Evolutionary conservation across 2,888 invertebrate genomes (phyloP).

Genomic region (Lutraria lutraria): DNA sequence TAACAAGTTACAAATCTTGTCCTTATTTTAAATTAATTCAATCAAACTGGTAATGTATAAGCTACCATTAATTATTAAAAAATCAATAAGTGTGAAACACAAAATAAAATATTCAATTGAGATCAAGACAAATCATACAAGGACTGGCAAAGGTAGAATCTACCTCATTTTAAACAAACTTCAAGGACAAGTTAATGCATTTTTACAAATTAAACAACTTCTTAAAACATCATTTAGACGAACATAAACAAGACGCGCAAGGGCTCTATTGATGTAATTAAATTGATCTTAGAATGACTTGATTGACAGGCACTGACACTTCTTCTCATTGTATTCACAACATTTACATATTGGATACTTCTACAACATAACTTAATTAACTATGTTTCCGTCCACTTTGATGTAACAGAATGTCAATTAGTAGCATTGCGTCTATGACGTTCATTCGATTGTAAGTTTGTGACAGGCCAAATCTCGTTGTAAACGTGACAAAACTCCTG

Average conservation of each 20-base stretch:
- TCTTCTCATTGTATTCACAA: background rate
- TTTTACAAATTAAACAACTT: background rate
- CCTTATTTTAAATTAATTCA: no score
- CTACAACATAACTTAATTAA: background rate
- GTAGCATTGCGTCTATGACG: background rate
- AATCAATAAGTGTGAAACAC: no score
- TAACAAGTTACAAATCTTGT: no score
- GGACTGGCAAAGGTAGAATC: no score
- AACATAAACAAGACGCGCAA: background rate
- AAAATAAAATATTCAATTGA: no score
- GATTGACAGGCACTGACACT: background rate
- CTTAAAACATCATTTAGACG: background rate
- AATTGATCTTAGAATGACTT: background rate
- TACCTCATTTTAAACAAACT: no score
- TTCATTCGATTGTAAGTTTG: background rate
- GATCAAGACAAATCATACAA: no score
- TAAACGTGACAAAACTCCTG: background rate
- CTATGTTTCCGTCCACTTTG: background rate
- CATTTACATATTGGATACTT: background rate
- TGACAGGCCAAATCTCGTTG: background rate
- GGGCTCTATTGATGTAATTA: background rate
- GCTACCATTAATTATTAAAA: no score
- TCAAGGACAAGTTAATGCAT: no score
- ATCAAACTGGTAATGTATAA: no score
- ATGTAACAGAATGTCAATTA: background rate